Percentiles rank a stretch among this genome's conserved stretches.
These are phyloP conservation scores for Ophion obscuratus DNA, from an alignment of 2,888 invertebrate species.

Conservation along the genomic window DNA sequence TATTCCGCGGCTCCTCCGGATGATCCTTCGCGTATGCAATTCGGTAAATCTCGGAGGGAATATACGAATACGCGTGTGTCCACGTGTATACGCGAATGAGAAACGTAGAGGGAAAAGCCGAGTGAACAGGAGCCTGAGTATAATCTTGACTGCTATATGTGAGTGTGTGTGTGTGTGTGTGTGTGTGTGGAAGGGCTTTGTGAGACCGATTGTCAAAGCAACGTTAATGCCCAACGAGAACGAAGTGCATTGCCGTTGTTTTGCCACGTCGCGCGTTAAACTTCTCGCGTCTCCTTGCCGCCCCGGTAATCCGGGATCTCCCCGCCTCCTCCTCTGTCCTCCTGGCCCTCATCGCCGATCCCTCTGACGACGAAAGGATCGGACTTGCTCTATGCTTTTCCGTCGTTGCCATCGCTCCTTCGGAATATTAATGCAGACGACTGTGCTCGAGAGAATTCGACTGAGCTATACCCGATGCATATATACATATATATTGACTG, in stretches of 20 bases:
- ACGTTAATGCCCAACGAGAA: conserved; percentile 39
- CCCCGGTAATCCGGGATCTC: conserved; percentile 46
- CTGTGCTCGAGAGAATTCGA: conserved; percentile 38
- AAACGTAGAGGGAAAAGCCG: conserved; percentile 47
- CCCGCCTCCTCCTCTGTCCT: neutral
- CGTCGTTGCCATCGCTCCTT: conserved; percentile 41
- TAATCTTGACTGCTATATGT: conserved; percentile 16
- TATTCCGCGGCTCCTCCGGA: conserved; percentile 17
- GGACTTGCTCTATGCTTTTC: conserved; percentile 58
- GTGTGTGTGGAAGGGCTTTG: conserved; percentile 11
- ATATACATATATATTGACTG: conserved; percentile 31
- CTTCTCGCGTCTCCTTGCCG: conserved; percentile 41
- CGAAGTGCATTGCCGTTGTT: conserved; percentile 51
- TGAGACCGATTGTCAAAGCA: conserved; percentile 52
- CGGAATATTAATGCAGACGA: conserved; percentile 57
- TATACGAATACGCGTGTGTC: neutral
- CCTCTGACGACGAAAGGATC: conserved; percentile 41
- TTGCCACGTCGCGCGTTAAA: conserved; percentile 51
- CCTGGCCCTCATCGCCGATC: conserved; percentile 30
- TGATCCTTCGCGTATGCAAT: conserved; percentile 20
- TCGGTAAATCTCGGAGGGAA: conserved; percentile 24
- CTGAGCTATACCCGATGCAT: conserved; percentile 23
- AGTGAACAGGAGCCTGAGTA: conserved; percentile 2
- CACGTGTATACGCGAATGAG: conserved; percentile 1
- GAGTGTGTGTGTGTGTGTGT: conserved; percentile 5